Evolutionary conservation across 2,113 vertebrate species (phyloP).

Genomic region (Solea senegalensis): DNA sequence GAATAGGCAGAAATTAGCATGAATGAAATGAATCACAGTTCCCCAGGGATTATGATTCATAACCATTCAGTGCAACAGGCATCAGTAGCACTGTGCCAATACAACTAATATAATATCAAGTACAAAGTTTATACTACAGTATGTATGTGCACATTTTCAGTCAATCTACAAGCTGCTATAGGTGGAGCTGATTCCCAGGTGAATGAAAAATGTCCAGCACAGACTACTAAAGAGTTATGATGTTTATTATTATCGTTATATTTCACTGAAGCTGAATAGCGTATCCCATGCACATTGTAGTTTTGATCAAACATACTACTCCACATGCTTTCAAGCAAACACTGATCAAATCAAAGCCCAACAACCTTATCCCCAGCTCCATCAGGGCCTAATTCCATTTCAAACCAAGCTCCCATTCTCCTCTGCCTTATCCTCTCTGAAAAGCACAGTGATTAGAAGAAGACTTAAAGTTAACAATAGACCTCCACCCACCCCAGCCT

Average conservation of each 20-base stretch:
- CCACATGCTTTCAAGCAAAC: constrained; percentile 45
- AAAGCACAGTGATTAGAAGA: constrained; percentile 75
- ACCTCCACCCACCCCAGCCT: constrained; percentile 4
- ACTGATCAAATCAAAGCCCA: constrained; percentile 54
- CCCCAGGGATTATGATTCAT: constrained; percentile 51
- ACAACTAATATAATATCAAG: constrained; percentile 38
- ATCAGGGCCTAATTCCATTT: constrained; percentile 62
- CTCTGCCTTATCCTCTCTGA: constrained; percentile 61
- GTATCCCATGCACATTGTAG: constrained; percentile 16
- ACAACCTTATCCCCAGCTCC: constrained; percentile 62
- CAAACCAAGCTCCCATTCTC: constrained; percentile 60
- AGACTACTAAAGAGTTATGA: not conserved
- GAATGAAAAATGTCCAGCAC: constrained; percentile 15
- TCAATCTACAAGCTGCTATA: constrained; percentile 12
- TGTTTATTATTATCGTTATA: constrained; percentile 1
- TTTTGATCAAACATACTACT: constrained; percentile 47
- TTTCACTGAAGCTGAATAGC: constrained; percentile 8
- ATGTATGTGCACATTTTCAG: not conserved
- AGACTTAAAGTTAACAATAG: constrained; percentile 62
- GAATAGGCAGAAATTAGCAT: constrained; percentile 47
- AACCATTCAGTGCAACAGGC: constrained; percentile 36
- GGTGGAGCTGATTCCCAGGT: constrained; percentile 1
- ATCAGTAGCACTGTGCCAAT: constrained; percentile 31
- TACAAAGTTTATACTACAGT: not conserved
- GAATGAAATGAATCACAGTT: constrained; percentile 58